These are phyloP conservation scores for Oostethus manadensis DNA, from an alignment of 2,113 vertebrate genomes.

Conservation along the genomic window DNA sequence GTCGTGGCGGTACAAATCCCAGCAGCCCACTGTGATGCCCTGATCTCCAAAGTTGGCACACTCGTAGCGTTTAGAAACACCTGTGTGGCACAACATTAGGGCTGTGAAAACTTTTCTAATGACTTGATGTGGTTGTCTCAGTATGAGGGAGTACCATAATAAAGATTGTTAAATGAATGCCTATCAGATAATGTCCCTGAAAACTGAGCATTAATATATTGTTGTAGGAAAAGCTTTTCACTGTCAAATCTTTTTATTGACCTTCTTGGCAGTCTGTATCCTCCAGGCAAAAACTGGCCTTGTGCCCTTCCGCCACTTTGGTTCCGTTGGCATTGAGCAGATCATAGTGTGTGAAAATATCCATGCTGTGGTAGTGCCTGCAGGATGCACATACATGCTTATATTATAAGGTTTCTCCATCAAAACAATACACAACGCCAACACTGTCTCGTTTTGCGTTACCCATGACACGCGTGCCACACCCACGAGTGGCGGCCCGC, in stretches of 20 bases:
- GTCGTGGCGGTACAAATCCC: constrained; percentile 94
- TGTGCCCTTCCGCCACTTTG: constrained; percentile 95
- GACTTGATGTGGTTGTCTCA: too few species aligned
- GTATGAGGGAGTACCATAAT: too few species aligned
- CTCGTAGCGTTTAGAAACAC: constrained; percentile 88
- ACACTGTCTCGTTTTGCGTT: not conserved
- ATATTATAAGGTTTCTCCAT: not conserved
- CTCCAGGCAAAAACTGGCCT: constrained; percentile 97
- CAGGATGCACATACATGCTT: not conserved
- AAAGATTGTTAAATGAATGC: too few species aligned
- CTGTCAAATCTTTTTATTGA: too few species aligned
- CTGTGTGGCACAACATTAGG: constrained; percentile 53
- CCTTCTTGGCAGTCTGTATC: constrained; percentile 87
- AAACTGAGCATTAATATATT: too few species aligned
- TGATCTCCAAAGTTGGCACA: constrained; percentile 98
- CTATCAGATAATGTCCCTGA: too few species aligned
- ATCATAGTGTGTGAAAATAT: constrained; percentile 96
- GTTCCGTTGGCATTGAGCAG: constrained; percentile 87
- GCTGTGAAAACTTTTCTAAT: too few species aligned
- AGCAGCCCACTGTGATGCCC: constrained; percentile 96
- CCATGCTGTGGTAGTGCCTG: constrained; percentile 99
- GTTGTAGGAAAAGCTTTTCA: too few species aligned
- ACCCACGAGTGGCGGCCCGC: constrained; percentile 96
- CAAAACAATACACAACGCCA: not conserved
- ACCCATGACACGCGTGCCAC: constrained; percentile 98